A percentile compares a stretch with the other conserved stretches of the same genome.
Evolutionary conservation across 1,140 invertebrate genomes (phyloP).

Genomic region (Potamilus streckersoni): DNA sequence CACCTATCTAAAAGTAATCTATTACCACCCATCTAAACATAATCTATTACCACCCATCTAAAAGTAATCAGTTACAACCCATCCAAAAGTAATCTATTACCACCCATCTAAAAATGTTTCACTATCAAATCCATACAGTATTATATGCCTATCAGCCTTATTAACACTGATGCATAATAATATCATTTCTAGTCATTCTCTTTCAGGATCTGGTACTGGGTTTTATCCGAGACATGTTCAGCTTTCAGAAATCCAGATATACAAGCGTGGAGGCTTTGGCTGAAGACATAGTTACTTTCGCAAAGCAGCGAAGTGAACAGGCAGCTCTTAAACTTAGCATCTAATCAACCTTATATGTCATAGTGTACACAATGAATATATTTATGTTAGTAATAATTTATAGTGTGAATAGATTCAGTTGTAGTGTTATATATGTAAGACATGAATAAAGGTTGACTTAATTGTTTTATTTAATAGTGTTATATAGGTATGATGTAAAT

Average conservation of each 20-base stretch:
- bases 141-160: not conserved
- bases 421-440: too few relatives aligned
- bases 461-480: too few relatives aligned
- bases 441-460: too few relatives aligned
- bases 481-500: too few relatives aligned
- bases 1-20: too few relatives aligned
- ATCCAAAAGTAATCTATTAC: too few relatives aligned
- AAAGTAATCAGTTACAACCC: too few relatives aligned
- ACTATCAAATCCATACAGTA: not conserved
- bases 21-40: too few relatives aligned
- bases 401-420: too few relatives aligned
- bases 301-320: slow-evolving; percentile 37
- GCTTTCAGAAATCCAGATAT: slow-evolving; percentile 90
- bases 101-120: not conserved
- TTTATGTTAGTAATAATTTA: too few relatives aligned
- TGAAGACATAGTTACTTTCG: slow-evolving; percentile 48
- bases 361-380: not conserved
- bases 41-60: too few relatives aligned
- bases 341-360: slow-evolving; percentile 3
- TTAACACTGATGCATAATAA: too few relatives aligned
- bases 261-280: slow-evolving; percentile 82
- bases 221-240: slow-evolving; percentile 92
- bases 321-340: slow-evolving; percentile 10
- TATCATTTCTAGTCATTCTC: not conserved
- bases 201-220: slow-evolving; percentile 85